These are phyloP conservation scores for Enteromius unitaeniatus DNA, from an alignment of 2,797 vertebrate species.

Conservation along the genomic window DNA sequence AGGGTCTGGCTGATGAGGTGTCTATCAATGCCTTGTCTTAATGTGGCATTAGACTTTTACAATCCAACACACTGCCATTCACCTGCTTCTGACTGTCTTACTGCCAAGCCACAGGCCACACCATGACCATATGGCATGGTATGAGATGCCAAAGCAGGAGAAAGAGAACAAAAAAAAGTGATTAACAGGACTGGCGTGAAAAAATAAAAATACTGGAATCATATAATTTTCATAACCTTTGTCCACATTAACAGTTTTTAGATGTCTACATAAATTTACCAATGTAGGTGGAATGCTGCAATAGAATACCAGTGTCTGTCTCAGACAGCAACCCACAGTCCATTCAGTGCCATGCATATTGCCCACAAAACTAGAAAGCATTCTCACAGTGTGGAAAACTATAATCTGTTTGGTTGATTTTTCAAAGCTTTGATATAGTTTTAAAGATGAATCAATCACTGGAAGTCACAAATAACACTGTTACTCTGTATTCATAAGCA, in stretches of 20 bases:
- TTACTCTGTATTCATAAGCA: background rate
- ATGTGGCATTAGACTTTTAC: conserved; percentile 5
- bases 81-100: background rate
- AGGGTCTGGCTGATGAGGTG: background rate
- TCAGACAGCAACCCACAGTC: background rate
- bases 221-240: background rate
- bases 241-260: background rate
- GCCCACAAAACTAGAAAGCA: background rate
- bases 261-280: background rate
- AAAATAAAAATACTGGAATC: background rate
- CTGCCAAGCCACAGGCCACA: conserved; percentile 33
- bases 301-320: background rate
- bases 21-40: background rate
- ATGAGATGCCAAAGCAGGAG: conserved; percentile 23
- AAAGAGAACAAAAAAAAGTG: background rate
- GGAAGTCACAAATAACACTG: too few relatives aligned
- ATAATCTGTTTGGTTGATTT: background rate
- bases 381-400: background rate
- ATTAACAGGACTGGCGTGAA: background rate
- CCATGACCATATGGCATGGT: conserved; percentile 16
- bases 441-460: background rate
- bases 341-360: background rate
- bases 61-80: conserved; percentile 19
- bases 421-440: background rate
- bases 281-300: background rate